Evolutionary conservation across 2,113 vertebrate genomes (phyloP).

Genomic region (Xenopus laevis): DNA sequence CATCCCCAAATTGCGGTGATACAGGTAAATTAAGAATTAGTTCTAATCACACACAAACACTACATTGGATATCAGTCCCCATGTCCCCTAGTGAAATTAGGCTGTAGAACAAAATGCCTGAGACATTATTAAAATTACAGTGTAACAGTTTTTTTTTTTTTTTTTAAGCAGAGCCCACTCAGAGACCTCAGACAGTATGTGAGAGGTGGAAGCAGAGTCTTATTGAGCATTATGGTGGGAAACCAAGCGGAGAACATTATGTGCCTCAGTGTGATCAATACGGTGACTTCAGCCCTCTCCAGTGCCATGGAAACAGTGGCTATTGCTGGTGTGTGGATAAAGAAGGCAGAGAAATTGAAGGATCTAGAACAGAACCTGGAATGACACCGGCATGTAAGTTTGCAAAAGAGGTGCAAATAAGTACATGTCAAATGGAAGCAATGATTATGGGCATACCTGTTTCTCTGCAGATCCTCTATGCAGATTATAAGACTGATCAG

Average conservation of each 20-base stretch:
- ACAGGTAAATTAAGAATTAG: conserved; percentile 59
- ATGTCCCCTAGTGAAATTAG: neutral
- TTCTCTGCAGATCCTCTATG: too few relatives aligned
- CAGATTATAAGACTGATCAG: too few relatives aligned
- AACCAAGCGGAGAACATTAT: conserved; percentile 75
- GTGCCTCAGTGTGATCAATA: conserved; percentile 79
- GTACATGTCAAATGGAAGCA: too few relatives aligned
- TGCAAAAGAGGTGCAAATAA: too few relatives aligned
- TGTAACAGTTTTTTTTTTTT: too few relatives aligned
- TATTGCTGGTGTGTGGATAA: conserved; percentile 95
- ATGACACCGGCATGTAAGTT: conserved; percentile 82
- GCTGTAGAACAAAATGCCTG: too few relatives aligned
- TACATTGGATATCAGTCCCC: rapidly evolving
- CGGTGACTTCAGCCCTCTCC: conserved; percentile 78
- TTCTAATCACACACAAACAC: too few relatives aligned
- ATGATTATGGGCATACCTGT: too few relatives aligned
- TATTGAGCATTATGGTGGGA: conserved; percentile 79
- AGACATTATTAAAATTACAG: too few relatives aligned
- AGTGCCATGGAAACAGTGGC: conserved; percentile 88
- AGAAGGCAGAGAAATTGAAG: conserved; percentile 80
- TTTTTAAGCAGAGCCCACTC: conserved; percentile 56
- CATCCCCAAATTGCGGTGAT: conserved; percentile 54
- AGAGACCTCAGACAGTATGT: conserved; percentile 74
- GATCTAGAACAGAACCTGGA: conserved; percentile 77
- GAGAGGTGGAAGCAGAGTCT: conserved; percentile 86